A percentile compares a stretch with the other conserved stretches of the same genome.
These are phyloP conservation scores for Nibea coibor DNA, from an alignment of 2,113 vertebrate genomes.

Conservation along the genomic window DNA sequence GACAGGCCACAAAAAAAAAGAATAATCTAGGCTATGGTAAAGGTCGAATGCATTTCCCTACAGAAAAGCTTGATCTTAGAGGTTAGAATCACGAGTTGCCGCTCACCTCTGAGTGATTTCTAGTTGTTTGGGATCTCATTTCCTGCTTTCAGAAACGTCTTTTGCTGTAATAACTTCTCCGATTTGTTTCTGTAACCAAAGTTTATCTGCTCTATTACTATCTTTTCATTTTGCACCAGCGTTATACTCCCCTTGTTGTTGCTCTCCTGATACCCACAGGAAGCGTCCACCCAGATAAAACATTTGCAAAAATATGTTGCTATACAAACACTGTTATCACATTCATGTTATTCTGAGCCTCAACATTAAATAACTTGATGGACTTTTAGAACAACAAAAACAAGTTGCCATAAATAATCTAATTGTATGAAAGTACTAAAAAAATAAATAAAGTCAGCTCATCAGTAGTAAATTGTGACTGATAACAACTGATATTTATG, in stretches of 20 bases:
- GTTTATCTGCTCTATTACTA: constrained; percentile 3
- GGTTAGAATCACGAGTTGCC: not conserved
- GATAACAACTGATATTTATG: not conserved
- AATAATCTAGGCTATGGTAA: not conserved
- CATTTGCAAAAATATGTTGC: constrained; percentile 7
- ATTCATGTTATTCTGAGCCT: not conserved
- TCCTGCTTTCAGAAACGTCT: not conserved
- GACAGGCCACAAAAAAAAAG: not conserved
- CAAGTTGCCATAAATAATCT: not conserved
- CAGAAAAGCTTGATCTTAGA: not conserved
- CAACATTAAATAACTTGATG: not conserved
- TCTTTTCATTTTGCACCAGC: constrained; percentile 12
- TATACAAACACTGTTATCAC: constrained; percentile 39
- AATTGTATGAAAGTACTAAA: not conserved
- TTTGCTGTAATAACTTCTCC: not conserved
- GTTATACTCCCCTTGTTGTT: constrained; percentile 5
- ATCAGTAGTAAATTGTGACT: not conserved
- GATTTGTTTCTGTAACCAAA: not conserved
- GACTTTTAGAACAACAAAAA: not conserved
- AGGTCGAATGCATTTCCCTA: not conserved
- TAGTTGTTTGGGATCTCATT: not conserved
- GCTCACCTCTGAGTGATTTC: not conserved
- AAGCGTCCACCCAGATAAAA: constrained; percentile 62
- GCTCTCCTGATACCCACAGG: constrained; percentile 42
- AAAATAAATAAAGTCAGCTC: not conserved